A percentile compares a stretch with the other conserved stretches of the same genome.
These are phyloP conservation scores for Akabosia matsudoensis DNA, from an alignment of 1,140 invertebrate genomes.

Conservation along the genomic window DNA sequence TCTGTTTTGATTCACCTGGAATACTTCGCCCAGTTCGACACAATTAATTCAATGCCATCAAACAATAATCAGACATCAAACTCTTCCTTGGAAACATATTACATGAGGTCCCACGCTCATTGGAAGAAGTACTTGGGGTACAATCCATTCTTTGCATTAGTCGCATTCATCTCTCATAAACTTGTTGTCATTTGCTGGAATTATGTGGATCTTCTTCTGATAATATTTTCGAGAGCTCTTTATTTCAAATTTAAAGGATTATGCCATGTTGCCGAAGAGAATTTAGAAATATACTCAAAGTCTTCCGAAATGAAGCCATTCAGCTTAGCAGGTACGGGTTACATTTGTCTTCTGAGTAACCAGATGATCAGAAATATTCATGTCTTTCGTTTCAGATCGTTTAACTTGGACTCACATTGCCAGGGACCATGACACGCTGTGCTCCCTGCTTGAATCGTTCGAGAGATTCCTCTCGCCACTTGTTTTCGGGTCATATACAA, in stretches of 20 bases:
- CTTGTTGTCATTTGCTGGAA: conserved; percentile 30
- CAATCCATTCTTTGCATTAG: neutral
- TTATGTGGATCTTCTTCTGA: conserved; percentile 28
- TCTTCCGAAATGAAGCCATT: neutral
- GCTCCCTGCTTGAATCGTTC: conserved; percentile 7
- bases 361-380: neutral
- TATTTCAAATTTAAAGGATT: conserved; percentile 29
- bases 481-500: conserved; percentile 27
- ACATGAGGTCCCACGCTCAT: neutral
- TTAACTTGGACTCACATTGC: conserved; percentile 20
- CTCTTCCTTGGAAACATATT: conserved; percentile 15
- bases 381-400: conserved; percentile 6
- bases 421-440: conserved; percentile 26
- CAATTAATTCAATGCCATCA: neutral
- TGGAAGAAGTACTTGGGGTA: conserved; percentile 14
- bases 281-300: neutral
- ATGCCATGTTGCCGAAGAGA: neutral
- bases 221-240: conserved; percentile 23
- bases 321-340: neutral
- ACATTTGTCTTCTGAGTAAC: neutral
- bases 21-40: neutral
- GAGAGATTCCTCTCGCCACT: conserved; percentile 34
- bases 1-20: conserved; percentile 5
- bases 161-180: conserved; percentile 21
- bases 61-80: neutral